Base-by-base conservation (phyloP, 2,888 invertebrate genomes). In the Pycnomerus fuliginosus region DNA sequence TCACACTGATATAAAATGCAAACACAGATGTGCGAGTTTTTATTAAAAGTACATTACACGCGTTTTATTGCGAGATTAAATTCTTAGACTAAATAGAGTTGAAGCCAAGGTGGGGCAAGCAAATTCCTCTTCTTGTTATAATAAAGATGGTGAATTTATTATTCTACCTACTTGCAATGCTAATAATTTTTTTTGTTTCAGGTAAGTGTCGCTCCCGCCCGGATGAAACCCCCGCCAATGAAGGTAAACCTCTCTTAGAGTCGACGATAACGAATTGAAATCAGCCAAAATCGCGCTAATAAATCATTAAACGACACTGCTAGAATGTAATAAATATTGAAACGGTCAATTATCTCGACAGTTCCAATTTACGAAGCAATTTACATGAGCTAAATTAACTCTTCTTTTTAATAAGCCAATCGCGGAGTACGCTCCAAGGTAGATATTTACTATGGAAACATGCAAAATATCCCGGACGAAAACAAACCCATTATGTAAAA, bases 141-240 rank as follows among this genome's bases (percentile, higher is more conserved):
- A n/a, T n/a, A n/a, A n/a, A n/a, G n/a, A n/a, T n/a, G n/a, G n/a
- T n/a, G n/a, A n/a, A n/a, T n/a, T n/a, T n/a, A n/a, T n/a, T n/a
- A n/a, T n/a, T n/a, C n/a, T n/a, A n/a, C n/a, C n/a, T n/a, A n/a
- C n/a, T n/a, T n/a, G n/a, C n/a, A n/a, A n/a, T n/a, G n/a, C n/a
- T n/a, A n/a, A n/a, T 20, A 20, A 7, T 20, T 20, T 14, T 33
- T 47, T 39, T 43, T 42, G 27, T 48, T 48, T 16, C 34, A 48
- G 48, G 48, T 48, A 48, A 48, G 48, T 48, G 34, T 48, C 42
- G 42, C 34, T 27, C 41, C 31, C 38, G 10, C 27, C 37, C 43
- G 48, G 48, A 48, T 48, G 48, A 48, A 39, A 48, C 48, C 32
- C 27, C 48, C 48, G 32, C 36, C 48, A 32, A 38, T 48, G 48